These are phyloP conservation scores for Lampropteryx suffumata DNA, from an alignment of 2,888 invertebrate genomes.

Conservation along the genomic window DNA sequence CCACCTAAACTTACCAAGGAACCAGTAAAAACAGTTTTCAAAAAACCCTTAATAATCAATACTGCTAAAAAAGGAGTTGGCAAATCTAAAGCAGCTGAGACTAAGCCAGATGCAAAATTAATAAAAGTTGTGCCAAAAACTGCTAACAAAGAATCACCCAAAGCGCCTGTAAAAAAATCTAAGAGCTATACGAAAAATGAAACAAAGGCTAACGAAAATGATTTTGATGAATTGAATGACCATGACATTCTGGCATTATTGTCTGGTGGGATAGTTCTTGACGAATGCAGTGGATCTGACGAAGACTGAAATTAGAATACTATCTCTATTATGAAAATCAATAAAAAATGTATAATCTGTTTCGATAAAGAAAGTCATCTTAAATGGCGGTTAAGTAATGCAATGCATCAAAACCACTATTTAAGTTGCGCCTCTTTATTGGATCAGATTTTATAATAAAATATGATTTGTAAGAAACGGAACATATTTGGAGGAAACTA, in stretches of 20 bases:
- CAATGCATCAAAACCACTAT: too few relatives aligned
- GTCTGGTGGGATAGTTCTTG: slow-evolving; percentile 63
- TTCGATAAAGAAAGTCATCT: too few relatives aligned
- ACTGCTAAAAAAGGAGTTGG: not conserved
- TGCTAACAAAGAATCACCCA: not conserved
- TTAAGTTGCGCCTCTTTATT: too few relatives aligned
- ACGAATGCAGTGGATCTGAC: slow-evolving; percentile 67
- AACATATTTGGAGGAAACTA: too few relatives aligned
- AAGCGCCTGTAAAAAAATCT: not conserved
- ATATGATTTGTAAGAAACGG: not conserved
- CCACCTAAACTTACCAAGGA: not conserved
- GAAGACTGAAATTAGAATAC: slow-evolving; percentile 40
- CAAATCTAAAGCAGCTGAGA: slow-evolving; percentile 1
- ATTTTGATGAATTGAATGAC: slow-evolving; percentile 64
- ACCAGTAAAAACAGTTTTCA: slow-evolving; percentile 6
- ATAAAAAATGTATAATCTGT: too few relatives aligned
- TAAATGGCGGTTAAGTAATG: too few relatives aligned
- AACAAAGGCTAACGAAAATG: slow-evolving; percentile 31
- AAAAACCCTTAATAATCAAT: not conserved
- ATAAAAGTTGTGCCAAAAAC: slow-evolving; percentile 3
- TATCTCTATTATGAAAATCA: not conserved
- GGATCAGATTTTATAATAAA: too few relatives aligned
- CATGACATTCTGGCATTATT: slow-evolving; percentile 65
- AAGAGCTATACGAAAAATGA: slow-evolving; percentile 1
- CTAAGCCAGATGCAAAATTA: slow-evolving; percentile 1